A percentile compares a stretch with the other conserved stretches of the same genome.
phyloP scores from a whole-genome alignment of 2,797 vertebrate genomes.

The Enteromius thamalakanensis region DNA sequence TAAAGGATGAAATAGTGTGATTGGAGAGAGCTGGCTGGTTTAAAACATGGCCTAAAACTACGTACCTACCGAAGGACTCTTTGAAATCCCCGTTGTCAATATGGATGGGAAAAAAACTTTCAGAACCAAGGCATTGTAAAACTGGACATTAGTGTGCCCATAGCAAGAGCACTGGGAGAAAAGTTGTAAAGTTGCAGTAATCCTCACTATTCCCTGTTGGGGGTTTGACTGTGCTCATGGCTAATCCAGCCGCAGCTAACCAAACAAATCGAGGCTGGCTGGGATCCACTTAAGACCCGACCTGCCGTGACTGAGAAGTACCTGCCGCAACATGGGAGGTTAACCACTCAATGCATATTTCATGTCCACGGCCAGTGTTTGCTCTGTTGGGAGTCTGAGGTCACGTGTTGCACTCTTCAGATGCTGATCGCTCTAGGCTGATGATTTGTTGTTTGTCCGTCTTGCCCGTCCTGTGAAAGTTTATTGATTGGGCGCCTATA shows the following conservation, averaged over 20 bases:
- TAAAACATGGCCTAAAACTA: background rate
- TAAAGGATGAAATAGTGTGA: background rate
- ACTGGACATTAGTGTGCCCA: background rate
- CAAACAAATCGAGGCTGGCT: conserved; percentile 59
- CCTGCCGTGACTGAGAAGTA: conserved; percentile 58
- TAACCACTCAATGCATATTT: conserved; percentile 72
- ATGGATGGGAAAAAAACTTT: background rate
- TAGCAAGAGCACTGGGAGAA: background rate
- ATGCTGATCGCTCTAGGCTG: background rate
- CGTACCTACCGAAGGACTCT: background rate
- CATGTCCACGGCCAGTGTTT: conserved; percentile 46
- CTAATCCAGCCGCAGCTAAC: conserved; percentile 54
- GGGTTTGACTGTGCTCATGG: conserved; percentile 38
- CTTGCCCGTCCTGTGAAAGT: background rate
- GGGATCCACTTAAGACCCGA: conserved; percentile 61
- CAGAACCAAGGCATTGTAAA: background rate
- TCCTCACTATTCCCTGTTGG: conserved; percentile 25
- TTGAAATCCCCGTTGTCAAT: background rate
- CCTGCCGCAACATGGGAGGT: conserved; percentile 60
- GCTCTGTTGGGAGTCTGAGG: conserved; percentile 6
- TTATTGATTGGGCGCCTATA: conserved; percentile 19
- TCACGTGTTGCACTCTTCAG: background rate
- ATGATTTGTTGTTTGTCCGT: background rate
- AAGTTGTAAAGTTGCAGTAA: background rate
- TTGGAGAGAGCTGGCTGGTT: background rate